Evolutionary conservation across 2,888 invertebrate genomes (phyloP), one percentile per base, ranked within the genome.

Genomic region (Monopis laevigella): DNA sequence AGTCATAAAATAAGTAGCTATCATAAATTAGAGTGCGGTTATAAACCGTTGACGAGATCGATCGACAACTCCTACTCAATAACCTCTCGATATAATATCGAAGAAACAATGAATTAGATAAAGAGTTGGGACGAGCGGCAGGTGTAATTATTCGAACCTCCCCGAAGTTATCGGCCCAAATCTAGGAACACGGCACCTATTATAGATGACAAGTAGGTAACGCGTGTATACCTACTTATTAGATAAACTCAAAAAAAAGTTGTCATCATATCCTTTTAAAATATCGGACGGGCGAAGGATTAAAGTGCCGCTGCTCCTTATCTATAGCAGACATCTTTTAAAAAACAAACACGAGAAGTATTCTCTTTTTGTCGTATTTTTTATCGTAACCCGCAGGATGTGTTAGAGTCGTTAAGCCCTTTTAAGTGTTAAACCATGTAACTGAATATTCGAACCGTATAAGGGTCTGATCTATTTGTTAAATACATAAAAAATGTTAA

Each of bases 391-490:
- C 77, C 78, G 77, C 77, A 80, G 78, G 78, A 80, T 80, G 77
- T 78, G 78, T 78, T 78, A 75, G 72, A 74, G 72, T 78, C 78
- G 78, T 80, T 80, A 80, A 78, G 78, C 72, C 75, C 77, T 78
- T 80, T 78, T 78, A 80, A 80, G 78, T 80, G 78, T 80, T 80
- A 78, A 80, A 80, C 77, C 78, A 72, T 80, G 78, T 80, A 80
- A 78, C 78, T 72, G 77, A 78, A 80, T 78, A 80, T 78, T 77
- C 66, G 74, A 72, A 27, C 58, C 72, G 71, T 72, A 68, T 65
- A 72, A 75, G 74, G 74, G 71, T 64, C 71, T 68, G 70, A 73
- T 77, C 78, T 80, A 80, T 80, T 78, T 80, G 78, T 78, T 77
- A 70, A 73, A 72, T 74, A 71, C 28, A 70, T 66, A 74, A 75